Base-by-base conservation (phyloP, 2,888 invertebrate species). In the Eristalis intricaria region DNA sequence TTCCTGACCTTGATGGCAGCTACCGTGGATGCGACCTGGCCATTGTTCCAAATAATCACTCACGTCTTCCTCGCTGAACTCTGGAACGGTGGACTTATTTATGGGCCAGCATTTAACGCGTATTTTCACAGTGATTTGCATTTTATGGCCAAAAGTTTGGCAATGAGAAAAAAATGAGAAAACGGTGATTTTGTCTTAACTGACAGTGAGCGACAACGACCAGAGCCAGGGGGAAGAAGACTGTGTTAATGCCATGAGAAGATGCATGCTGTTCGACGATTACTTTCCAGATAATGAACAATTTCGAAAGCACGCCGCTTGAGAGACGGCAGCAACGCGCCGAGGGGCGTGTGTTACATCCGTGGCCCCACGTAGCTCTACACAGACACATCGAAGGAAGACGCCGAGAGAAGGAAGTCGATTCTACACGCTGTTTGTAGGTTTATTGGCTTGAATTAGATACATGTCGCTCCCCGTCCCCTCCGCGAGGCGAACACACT, bases 121-220 rank as follows among this genome's bases (percentile, higher is more conserved):
- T 35, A 56, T 66, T 74, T 64, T 35, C 56, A 58, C 11, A 66
- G 38, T 23, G 50, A 58, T 84, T 76, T 76, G 65, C 79, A 79
- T 84, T 80, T 76, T 64, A 26, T 50, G 64, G 60, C 11, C 22
- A 13, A 63, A 68, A 60, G 60, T 71, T 77, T 85, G 81, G 77
- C 81, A 81, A 85, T 85, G 81, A 85, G 50, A 19, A 50, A 15
- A 13, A 50, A 50, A 38, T 38, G 35, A 38, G 70, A 71, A 68
- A 76, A 70, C 70, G 26, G 66, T 68, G 1, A 35, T 73, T 71
- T 77, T 58, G 19, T 43, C 61, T 70, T 60, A 38, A 4, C 22
- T 60, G 19, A n/a, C 40, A 74, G 69, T 65, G 40, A 71, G 56
- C 63, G 70, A 2, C 15, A 43, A 50, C 58, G 29, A 4, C 29